Evolutionary conservation across 1,140 invertebrate genomes (phyloP).

Genomic region (Drusus annulatus): DNA sequence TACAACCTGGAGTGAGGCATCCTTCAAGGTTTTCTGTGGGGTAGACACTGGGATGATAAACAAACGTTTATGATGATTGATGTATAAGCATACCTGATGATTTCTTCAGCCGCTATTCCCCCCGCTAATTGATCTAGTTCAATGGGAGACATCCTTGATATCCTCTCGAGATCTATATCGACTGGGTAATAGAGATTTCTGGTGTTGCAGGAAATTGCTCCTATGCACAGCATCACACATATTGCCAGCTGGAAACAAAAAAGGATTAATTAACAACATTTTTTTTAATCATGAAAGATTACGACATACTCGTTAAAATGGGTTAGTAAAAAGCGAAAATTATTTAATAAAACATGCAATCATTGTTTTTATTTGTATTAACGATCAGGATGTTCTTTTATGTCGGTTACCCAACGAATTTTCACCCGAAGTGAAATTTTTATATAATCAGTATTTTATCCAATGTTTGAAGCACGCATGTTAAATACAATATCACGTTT

Average conservation of each 20-base stretch:
- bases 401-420: not conserved
- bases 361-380: not conserved
- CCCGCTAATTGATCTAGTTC: constrained; percentile 68
- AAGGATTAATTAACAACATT: not conserved
- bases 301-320: too few species aligned
- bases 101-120: constrained; percentile 68
- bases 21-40: too few species aligned
- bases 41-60: too few species aligned
- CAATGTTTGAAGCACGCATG: too few species aligned
- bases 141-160: constrained; percentile 68
- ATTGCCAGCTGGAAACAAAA: constrained; percentile 47
- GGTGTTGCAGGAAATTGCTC: constrained; percentile 54
- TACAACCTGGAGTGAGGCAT: too few species aligned
- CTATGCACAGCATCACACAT: constrained; percentile 34
- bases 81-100: constrained; percentile 64
- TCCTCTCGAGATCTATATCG: constrained; percentile 67
- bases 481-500: not conserved
- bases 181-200: constrained; percentile 63
- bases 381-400: not conserved
- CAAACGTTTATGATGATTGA: too few species aligned
- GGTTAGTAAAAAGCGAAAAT: too few species aligned
- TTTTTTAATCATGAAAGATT: too few species aligned
- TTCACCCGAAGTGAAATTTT: not conserved
- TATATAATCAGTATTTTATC: too few species aligned
- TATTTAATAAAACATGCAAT: not conserved